Evolutionary conservation across 2,888 invertebrate species (phyloP), one percentile per base, ranked within the genome.

Genomic region (Spodoptera exigua): DNA sequence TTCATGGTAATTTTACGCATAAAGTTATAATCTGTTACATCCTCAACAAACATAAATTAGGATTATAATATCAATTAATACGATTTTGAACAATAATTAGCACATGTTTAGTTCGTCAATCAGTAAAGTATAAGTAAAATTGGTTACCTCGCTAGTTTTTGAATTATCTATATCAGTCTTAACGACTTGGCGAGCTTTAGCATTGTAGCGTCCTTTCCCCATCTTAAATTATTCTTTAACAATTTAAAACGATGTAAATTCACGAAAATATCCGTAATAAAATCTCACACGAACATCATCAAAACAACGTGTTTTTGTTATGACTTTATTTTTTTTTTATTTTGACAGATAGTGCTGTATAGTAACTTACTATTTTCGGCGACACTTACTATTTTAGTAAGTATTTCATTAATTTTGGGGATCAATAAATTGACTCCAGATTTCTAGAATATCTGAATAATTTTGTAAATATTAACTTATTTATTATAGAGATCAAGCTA

Each of bases 121-220:
- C 34, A n/a, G 1, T 1, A 27, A 27, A 27, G 7, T 27, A 27
- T 10, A 18, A 7, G 14, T 36, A 11, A 11, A 48, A 27, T 53
- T 47, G 21, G 32, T 79, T 81, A 97, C 97, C 95, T 96, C 95
- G 81, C 96, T 95, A 0, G 96, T 95, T 70, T 94, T 86, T 0
- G 96, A 93, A 86, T 97, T 95, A 83, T 97, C 97, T 43, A 97
- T 95, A 67, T 95, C 95, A 4, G 96, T 96, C 76, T 96, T 94
- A 0, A 96, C 95, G 57, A 96, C 95, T 88, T 96, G 95, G 49
- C 98, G 95, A 2, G 97, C 96, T 85, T 96, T 97, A 81, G 96
- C 96, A 86, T 98, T 98, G 81, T 95, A 96, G 12, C 96, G 95
- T 86, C 96, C 96, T 85, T 96, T 97, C 9, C 96, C 96, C 97